These are phyloP conservation scores for Aphelinus certus DNA, from an alignment of 1,140 invertebrate species.

Conservation along the genomic window DNA sequence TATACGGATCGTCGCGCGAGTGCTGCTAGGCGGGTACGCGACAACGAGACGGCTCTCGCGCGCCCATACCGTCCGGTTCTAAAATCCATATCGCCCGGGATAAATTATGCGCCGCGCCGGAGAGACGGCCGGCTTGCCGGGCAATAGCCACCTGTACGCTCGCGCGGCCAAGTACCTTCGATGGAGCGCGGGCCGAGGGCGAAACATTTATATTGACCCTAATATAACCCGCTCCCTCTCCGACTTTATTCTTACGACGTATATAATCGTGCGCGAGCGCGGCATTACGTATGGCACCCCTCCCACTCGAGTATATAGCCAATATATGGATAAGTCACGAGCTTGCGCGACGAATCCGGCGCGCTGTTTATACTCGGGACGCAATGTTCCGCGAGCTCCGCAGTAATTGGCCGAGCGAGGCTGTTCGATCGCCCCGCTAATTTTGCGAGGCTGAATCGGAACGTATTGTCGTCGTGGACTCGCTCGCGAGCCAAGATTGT, in stretches of 20 bases:
- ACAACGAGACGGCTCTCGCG: neutral
- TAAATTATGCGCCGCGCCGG: constrained; percentile 27
- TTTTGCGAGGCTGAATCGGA: constrained; percentile 18
- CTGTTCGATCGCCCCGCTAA: constrained; percentile 1
- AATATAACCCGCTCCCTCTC: constrained; percentile 20
- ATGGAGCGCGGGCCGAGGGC: constrained; percentile 19
- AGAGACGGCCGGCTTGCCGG: no score
- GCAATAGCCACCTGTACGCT: constrained; percentile 29
- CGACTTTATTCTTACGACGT: constrained; percentile 31
- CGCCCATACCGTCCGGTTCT: constrained; percentile 16
- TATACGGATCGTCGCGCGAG: neutral
- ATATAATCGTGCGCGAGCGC: constrained; percentile 10
- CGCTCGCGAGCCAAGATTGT: neutral
- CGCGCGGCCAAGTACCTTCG: constrained; percentile 23
- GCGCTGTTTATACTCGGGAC: constrained; percentile 22
- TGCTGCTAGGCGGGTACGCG: no score
- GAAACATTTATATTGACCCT: constrained; percentile 38
- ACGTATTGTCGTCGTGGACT: constrained; percentile 2
- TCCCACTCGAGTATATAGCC: neutral
- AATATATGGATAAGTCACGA: constrained; percentile 1
- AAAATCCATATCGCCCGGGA: constrained; percentile 37
- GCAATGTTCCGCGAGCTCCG: neutral
- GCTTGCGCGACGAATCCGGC: neutral
- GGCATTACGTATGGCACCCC: neutral
- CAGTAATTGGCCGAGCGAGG: constrained; percentile 31